Base-by-base conservation (phyloP, 2,888 invertebrate genomes). In the Corythucha ciliata region DNA sequence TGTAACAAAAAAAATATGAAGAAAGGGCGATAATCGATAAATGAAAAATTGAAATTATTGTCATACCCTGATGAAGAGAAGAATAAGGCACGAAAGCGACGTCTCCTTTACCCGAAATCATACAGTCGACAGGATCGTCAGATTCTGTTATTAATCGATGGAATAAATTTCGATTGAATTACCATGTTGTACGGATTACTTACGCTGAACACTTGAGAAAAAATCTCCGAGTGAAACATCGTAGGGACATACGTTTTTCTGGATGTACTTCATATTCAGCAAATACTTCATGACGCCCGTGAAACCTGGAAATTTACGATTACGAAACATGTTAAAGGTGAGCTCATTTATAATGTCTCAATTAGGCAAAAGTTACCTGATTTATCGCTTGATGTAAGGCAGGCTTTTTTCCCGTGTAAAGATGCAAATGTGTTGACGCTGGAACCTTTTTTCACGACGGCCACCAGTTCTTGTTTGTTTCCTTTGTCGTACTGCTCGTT, bases 371-470 rank as follows among this genome's bases (percentile, higher is more conserved):
- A 34, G 32, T 24, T 44, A 8, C 69, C 66, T 10, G 70, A 70
- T 59, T 74, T 72, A 12, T 74, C 74, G 21, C 74, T 72, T 60
- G 75, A 14, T 3, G 48, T 29, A 1, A 58, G 73, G 59, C 77
- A 76, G 26, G 75, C 77, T 67, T 74, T 71, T 63, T 78, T 79
- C 6, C 79, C 81, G 64, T 71, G 72, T 59, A 81, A 68, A 54
- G 80, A 80, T 2, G 72, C 73, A 16, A 83, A 68, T 12, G 70
- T 74, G 25, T 68, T 73, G 55, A 74, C 74, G 3, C 66, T 55
- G 0, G 78, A 73, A 37, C 71, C 69, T 57, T 78, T 79, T 62
- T 75, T 77, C 1, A 83, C 74, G 0, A 82, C 77, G 3, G 80
- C 81, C 0, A 82, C 78, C 1, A 81, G 25, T 3, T 50, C 80